Evolutionary conservation across 1,140 invertebrate species (phyloP), one percentile per base, ranked within the genome.

Genomic region (Cheumatopsyche charites): DNA sequence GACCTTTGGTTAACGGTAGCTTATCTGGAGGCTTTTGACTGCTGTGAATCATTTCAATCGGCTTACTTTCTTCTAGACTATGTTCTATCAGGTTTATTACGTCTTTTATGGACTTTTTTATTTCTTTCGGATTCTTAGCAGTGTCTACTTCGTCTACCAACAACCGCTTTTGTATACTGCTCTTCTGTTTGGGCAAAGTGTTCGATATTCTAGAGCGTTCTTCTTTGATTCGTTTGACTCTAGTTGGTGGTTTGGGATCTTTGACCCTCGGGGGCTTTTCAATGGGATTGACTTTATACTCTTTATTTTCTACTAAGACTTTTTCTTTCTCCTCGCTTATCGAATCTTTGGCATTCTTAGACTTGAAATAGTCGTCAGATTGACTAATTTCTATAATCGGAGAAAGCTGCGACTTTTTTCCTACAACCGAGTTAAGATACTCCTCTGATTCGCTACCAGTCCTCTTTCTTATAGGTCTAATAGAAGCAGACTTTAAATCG

Each of bases 341-440:
- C 9, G 26, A 2, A 1, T 23, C 45, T 65, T 63, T 71, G 0
- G 69, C 19, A 17, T 68, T 63, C 1, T 67, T 67, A 0, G 69
- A 85, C 62, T 87, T 83, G 74, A 92, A 92, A 73, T 90, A 90
- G 76, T 91, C 89, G 78, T 90, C 88, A 45, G 85, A 78, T 75
- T 88, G 83, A 78, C 86, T 80, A 82, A 87, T 79, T 82, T 92
- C 91, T 62, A 92, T 92, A 69, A 92, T 92, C 0, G 91, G 91
- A 15, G 90, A 91, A n/a, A 92, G 76, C 77, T 90, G 90, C 66
- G 88, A 87, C 78, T 88, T 90, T 70, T 85, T 85, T 68, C 83
- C 84, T 75, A 82, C 78, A 23, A 84, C 77, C 5, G 83, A 85
- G 70, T 83, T 85, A n/a, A 84, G 77, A 74, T 84, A 84, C 76